Evolutionary conservation across 2,797 vertebrate species (phyloP).

Genomic region (Alauda arvensis): DNA sequence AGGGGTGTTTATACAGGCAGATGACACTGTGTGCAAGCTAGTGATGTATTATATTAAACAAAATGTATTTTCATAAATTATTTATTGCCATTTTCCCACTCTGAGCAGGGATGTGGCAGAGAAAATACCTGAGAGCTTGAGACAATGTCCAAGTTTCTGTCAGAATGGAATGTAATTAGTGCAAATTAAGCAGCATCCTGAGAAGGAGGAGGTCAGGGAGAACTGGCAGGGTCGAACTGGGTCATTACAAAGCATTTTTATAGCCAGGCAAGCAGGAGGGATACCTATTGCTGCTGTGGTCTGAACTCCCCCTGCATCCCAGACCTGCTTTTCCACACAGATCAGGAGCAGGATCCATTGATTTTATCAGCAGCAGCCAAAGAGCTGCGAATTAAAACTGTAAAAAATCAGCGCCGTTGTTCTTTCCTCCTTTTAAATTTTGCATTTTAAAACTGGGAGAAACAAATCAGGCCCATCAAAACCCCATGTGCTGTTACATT

Average conservation of each 20-base stretch:
- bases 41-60: not conserved
- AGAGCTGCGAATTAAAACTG: not conserved
- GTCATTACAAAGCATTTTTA: conserved; percentile 70
- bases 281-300: not conserved
- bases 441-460: not conserved
- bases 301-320: not conserved
- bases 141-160: conserved; percentile 89
- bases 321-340: not conserved
- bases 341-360: not conserved
- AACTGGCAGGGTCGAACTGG: conserved; percentile 80
- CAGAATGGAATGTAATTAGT: conserved; percentile 95
- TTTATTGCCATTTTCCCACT: not conserved
- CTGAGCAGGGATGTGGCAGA: conserved; percentile 12
- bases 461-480: not conserved
- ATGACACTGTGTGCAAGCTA: not conserved
- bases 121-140: conserved; percentile 67
- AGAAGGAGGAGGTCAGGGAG: conserved; percentile 82
- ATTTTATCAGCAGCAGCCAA: not conserved
- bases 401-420: not conserved
- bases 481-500: rapidly evolving
- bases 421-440: not conserved
- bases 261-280: not conserved
- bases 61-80: not conserved
- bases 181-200: conserved; percentile 87
- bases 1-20: not conserved